These are phyloP conservation scores for Drosophila orena DNA, from an alignment of 1,140 invertebrate species.

Conservation along the genomic window DNA sequence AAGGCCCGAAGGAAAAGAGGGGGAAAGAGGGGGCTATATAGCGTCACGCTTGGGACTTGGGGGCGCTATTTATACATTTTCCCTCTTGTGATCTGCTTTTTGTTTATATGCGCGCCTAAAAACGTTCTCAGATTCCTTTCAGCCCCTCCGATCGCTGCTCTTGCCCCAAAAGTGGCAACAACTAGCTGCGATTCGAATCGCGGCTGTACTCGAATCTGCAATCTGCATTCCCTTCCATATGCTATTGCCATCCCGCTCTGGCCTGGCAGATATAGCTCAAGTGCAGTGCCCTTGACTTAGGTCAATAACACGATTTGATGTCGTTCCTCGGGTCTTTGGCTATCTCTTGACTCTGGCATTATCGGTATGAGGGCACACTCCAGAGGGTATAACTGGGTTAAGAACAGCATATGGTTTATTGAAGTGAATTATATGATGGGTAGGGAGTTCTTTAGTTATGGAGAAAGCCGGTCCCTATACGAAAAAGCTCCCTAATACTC, in stretches of 20 bases:
- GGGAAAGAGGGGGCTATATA: constrained; percentile 1
- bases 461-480: too few species aligned
- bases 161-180: constrained; percentile 1
- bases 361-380: neutral
- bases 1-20: neutral
- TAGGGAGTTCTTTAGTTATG: too few species aligned
- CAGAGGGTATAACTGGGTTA: neutral
- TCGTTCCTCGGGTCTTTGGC: constrained; percentile 2
- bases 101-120: constrained; percentile 64
- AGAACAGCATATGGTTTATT: neutral
- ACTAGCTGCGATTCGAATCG: constrained; percentile 37
- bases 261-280: constrained; percentile 25
- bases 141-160: neutral
- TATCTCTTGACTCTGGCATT: neutral
- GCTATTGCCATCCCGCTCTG: constrained; percentile 11
- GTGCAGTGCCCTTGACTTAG: constrained; percentile 66
- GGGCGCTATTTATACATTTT: constrained; percentile 63
- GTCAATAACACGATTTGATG: constrained; percentile 55
- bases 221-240: constrained; percentile 42
- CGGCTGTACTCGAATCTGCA: constrained; percentile 34
- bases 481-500: too few species aligned
- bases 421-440: too few species aligned
- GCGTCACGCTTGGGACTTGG: constrained; percentile 47
- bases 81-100: constrained; percentile 47
- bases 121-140: constrained; percentile 26